Conservation (phyloP, 2,113 vertebrate species). For the Menura novaehollandiae region DNA sequence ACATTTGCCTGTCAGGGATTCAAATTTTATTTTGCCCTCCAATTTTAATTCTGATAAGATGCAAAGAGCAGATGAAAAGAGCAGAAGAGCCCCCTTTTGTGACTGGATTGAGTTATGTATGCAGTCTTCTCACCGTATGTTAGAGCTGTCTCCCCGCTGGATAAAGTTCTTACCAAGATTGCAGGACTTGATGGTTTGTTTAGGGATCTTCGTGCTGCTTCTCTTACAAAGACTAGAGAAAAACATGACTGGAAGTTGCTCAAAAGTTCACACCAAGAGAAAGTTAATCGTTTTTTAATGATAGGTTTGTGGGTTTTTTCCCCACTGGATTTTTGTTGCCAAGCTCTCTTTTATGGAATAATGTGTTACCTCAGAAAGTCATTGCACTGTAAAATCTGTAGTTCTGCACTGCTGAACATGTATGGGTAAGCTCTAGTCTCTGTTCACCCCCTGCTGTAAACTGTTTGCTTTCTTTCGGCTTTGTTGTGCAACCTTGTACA, state of each 20-base stretch:
- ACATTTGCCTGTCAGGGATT: conserved; percentile 23
- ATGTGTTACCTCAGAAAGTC: background rate
- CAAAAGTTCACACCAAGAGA: background rate
- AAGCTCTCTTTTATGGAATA: background rate
- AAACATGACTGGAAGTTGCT: background rate
- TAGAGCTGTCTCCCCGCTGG: background rate
- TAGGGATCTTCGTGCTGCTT: background rate
- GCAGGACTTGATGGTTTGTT: background rate
- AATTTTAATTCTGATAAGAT: conserved; percentile 21
- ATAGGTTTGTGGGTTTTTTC: background rate
- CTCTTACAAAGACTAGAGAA: background rate
- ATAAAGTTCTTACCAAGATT: background rate
- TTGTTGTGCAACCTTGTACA: background rate
- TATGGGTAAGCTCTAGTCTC: background rate
- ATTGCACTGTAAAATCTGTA: background rate
- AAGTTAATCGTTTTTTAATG: background rate
- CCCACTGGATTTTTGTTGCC: background rate
- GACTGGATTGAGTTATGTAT: background rate
- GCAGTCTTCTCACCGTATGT: background rate
- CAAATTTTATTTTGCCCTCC: background rate
- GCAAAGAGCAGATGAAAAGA: conserved; percentile 1
- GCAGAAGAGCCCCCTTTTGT: background rate
- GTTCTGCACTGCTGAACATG: background rate
- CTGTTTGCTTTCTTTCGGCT: background rate
- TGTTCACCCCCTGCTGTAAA: background rate